Evolutionary conservation across 2,113 vertebrate species (phyloP), one percentile per base, ranked within the genome.

Genomic region (Eubucco bourcierii): DNA sequence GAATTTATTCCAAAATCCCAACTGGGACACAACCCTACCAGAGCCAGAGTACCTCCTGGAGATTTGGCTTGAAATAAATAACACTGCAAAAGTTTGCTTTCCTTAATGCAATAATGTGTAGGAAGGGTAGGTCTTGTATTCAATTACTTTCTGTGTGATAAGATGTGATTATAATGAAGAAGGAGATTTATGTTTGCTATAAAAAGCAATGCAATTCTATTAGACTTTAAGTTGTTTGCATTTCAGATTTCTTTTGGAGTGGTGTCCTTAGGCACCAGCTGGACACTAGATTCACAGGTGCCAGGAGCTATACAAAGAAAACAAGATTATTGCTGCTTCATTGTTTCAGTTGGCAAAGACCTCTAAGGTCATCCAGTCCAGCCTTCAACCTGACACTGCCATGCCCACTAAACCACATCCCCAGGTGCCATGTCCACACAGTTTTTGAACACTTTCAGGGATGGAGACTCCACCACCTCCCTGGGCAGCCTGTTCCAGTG

Each of bases 51-150:
- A 84, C 90, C 93, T 93, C 74, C 75, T 87, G 94, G 64, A 94
- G 78, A 92, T 74, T 41, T 41, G 89, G 47, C 71, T 87, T 17
- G 56, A 87, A 92, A 91, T 91, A 93, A 96, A 80, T 77, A 94
- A 90, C 75, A 8, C 7, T 82, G 94, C 17, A 72, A 75, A 94
- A 90, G 81, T 94, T 90, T 78, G 61, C 46, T 90, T 88, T 82
- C 78, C 74, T 61, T 90, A 90, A 88, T 95, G 84, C 46, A 94
- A 82, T 95, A 76, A 92, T 18, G 46, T n/a, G 64, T 92, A 95
- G 94, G 84, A 96, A 95, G 94, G 94, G 94, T 92, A 80, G 81
- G 55, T 31, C 87, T 82, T 87, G 84, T 91, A 95, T 95, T 94
- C 73, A 89, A 91, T 96, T 92, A 96, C 44, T 96, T 90, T 53